Conservation (phyloP, 2,797 vertebrate species). For the Caiman crocodilus region DNA sequence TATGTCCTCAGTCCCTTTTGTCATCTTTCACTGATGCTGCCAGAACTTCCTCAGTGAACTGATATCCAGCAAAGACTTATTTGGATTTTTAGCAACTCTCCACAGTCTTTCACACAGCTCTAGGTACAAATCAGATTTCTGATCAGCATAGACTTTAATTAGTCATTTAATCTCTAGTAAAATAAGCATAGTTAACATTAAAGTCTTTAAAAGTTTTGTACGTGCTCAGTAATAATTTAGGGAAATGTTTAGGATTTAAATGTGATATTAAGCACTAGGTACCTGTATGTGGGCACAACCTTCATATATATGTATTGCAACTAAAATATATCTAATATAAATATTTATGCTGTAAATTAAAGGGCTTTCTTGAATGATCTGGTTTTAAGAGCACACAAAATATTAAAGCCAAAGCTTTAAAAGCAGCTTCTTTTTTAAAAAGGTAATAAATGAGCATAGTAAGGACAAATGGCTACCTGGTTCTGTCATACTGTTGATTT, state of each 20-base stretch:
- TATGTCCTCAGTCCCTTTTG: background rate
- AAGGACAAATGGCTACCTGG: accelerated
- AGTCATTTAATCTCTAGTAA: background rate
- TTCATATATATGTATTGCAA: accelerated
- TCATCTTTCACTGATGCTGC: background rate
- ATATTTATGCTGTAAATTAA: background rate
- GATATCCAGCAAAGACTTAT: background rate
- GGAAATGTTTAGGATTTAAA: background rate
- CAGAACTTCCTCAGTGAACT: background rate
- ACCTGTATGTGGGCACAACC: accelerated
- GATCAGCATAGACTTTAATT: background rate
- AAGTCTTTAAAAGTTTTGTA: background rate
- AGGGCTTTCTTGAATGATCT: constrained; percentile 17
- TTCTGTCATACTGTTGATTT: accelerated
- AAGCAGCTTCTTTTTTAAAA: background rate
- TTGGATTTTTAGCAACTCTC: background rate
- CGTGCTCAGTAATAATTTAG: background rate
- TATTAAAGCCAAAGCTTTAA: background rate
- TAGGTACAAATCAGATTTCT: background rate
- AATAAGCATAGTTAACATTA: background rate
- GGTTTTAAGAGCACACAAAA: background rate
- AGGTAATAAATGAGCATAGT: accelerated
- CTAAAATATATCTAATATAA: accelerated
- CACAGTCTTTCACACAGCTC: background rate
- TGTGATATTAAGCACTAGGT: background rate